Base-by-base conservation (phyloP, 2,888 invertebrate species). In the Caenorhabditis sulstoni region DNA sequence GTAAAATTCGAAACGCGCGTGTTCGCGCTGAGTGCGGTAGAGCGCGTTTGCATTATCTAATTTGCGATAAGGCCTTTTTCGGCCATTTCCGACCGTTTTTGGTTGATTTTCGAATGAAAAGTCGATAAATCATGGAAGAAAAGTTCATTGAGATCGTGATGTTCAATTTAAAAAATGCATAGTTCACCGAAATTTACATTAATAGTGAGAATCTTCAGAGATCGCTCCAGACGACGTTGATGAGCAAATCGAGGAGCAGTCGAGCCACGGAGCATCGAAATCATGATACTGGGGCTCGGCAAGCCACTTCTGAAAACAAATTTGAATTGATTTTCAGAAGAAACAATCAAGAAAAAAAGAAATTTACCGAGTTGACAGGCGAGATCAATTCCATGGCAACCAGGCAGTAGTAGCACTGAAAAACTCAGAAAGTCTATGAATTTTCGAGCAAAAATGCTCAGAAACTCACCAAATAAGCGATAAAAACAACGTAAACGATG, bases 201-300 rank as follows among this genome's bases (percentile, higher is more conserved):
- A 53, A 18, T 37, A 53, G 29, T 29, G n/a, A 35, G 29, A 53
- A 7, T 35, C 53, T 11, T 22, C 11, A 3, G 49, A 49, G 8
- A 12, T 22, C 11, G 14, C 29, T 1, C 12, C 52, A n/a, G n/a
- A n/a, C 29, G 52, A 52, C 14, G 52, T 29, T 7, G 29, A 29
- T 7, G 41, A 14, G 41, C 12, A 53, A 35, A 37, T 59, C 29
- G 59, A 44, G 11, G 23, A 20, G 9, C 3, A 23, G 12, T 85
- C 78, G 9, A 79, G 58, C 86, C 86, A 86, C 1, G 86, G 85
- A n/a, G 81, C 78, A 61, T 86, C 85, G 52, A 85, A 86, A 22
- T 83, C 77, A 12, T 71, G 39, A 47, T 86, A 83, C 12, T 73
- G 20, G 5, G 86, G 86, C 16, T 73, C 62, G 11, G 73, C 75